Percentiles rank a stretch among this genome's conserved stretches.
Evolutionary conservation across 2,888 invertebrate genomes (phyloP).

Genomic region (Caenorhabditis wallacei): DNA sequence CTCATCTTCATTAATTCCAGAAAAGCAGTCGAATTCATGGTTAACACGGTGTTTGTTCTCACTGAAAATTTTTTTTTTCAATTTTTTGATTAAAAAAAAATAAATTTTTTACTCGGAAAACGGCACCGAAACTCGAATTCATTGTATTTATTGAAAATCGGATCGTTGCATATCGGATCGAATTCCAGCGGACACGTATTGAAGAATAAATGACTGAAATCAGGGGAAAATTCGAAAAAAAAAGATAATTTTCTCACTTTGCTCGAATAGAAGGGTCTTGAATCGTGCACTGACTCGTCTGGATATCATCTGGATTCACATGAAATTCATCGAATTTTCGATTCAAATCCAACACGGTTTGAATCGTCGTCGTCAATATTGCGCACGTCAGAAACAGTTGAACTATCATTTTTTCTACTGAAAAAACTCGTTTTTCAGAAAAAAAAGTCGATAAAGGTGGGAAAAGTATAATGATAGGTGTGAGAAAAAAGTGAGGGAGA

Average conservation of each 20-base stretch:
- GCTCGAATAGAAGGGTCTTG: background rate
- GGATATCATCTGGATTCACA: slow-evolving; percentile 19
- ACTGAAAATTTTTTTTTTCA: slow-evolving; percentile 27
- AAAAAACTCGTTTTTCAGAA: no score
- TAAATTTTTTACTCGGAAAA: slow-evolving; percentile 16
- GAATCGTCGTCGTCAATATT: slow-evolving; percentile 26
- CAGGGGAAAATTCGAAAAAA: background rate
- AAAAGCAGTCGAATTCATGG: slow-evolving; percentile 43
- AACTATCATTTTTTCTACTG: slow-evolving; percentile 20
- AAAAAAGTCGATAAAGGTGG: background rate
- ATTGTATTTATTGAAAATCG: slow-evolving; percentile 41
- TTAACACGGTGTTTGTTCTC: slow-evolving; percentile 10
- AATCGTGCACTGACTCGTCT: background rate
- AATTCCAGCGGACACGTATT: slow-evolving; percentile 43
- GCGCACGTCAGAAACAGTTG: slow-evolving; percentile 9
- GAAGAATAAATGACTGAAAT: slow-evolving; percentile 28
- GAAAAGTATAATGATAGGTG: background rate
- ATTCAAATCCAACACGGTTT: slow-evolving; percentile 32
- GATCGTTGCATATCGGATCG: slow-evolving; percentile 49
- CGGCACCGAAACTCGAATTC: slow-evolving; percentile 53
- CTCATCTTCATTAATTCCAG: slow-evolving; percentile 46
- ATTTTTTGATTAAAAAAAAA: background rate
- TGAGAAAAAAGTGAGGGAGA: background rate
- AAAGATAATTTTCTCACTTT: background rate
- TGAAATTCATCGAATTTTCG: background rate